Evolutionary conservation across 2,888 invertebrate species (phyloP), one percentile per base, ranked within the genome.

Genomic region (Linyphia triangularis): DNA sequence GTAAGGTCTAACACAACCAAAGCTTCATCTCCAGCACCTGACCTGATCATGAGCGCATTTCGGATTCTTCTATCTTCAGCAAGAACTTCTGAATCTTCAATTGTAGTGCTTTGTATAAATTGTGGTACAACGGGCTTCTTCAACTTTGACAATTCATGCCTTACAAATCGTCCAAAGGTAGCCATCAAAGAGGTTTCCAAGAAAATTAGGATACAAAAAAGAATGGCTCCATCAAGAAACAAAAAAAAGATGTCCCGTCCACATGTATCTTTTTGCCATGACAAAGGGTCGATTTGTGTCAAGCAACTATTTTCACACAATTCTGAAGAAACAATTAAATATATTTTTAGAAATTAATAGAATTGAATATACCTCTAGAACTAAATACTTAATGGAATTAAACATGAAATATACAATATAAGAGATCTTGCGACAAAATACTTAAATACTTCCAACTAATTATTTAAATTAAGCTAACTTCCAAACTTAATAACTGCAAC

Each of bases 111-210:
- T 33, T 65, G 72, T 0, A 37, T 19, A 24, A 65, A 2, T 19
- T 13, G 73, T 28, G 30, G n/a, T 4, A 30, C 7, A n/a, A 3
- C 13, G 9, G 7, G 16, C 19, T 28, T 57, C 19, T 1, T 28
- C 5, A 73, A 2, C 19, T n/a, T 73, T 7, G 6, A 24, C 2
- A 51, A 9, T n/a, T 10, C 26, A 19, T 6, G 26, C n/a, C 28
- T 59, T 9, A 73, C 0, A 5, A 73, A 7, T 5, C 19, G 57
- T 1, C 9, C 16, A 6, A 73, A 30, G 4, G 6, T 28, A 2
- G 1, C 93, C 92, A 7, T 91, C 82, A 57, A n/a, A 6, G n/a
- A 7, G 3, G 77, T 61, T 43, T 88, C 88, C 5, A 82, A 51
- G n/a, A 88, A 24, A 6, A 82, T 28, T 6, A 88, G 24, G 0